Base-by-base conservation (phyloP, 1,140 invertebrate genomes). In the Lamellibrachia luymesi region DNA sequence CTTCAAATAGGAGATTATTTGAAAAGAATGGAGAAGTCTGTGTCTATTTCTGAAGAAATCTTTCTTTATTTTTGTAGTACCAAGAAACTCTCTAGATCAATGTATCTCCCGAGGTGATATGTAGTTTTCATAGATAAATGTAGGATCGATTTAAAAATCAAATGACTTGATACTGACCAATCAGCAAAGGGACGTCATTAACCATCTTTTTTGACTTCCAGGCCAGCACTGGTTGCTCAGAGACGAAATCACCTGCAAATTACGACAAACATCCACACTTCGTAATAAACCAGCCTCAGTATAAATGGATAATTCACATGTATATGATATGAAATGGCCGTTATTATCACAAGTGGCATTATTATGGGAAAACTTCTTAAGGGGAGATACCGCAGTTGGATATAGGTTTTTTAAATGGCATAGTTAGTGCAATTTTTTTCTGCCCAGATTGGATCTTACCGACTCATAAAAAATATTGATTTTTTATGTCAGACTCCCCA, bases 171-270 rank as follows among this genome's bases (percentile, higher is more conserved):
- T 17, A 80, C 64, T 92, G n/a, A 92, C 92, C 92, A 38, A 92
- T 92, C 27, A 92, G 51, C 92, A 92, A 64, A 0, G 92, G 92
- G 17, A 92, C 51, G 22, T 49, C 92, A 92, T 92, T 92, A 92
- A 92, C 51, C 51, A 6, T 8, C 22, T 51, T 51, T 8, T 51
- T 51, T 8, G 17, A n/a, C 92, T 64, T 52, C 38, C 51, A 51
- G 51, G 51, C 92, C 2, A 92, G 49, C 56, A 64, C 51, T 17
- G 92, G 56, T 25, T 51, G 56, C 7, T 92, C 7, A 22, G 56
- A 10, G 2, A 92, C 92, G 51, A 52, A 92, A 8, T 17, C 6
- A 10, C 64, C 64, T 80, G 64, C 64, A 22, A 80, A 17, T 80
- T 8, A 80, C 2, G 6, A 80, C 13, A 80, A 80, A 17, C 64